phyloP scores from a whole-genome alignment of 2,888 invertebrate genomes.

The Rugalucina vietnamica region DNA sequence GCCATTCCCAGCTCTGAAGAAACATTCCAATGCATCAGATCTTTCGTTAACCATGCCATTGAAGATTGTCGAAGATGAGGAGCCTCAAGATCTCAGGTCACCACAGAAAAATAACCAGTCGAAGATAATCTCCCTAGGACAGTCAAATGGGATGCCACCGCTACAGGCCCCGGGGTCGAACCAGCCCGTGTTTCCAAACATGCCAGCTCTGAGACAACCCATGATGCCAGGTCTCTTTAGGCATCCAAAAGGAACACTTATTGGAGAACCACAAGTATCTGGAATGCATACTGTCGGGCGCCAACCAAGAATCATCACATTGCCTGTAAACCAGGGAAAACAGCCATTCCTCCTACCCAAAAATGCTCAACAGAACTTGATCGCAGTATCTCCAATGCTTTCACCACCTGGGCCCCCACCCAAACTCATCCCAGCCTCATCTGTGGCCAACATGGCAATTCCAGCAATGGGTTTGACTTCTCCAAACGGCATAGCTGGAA shows the following conservation, averaged over 20 bases:
- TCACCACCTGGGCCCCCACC: not conserved
- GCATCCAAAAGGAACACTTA: not conserved
- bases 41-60: not conserved
- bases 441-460: not conserved
- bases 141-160: not conserved
- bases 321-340: not conserved
- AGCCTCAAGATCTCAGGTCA: conserved; percentile 47
- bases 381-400: not conserved
- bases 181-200: not conserved
- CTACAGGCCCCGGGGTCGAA: not conserved
- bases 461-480: not conserved
- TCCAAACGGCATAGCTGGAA: not conserved
- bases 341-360: not conserved
- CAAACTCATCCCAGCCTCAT: not conserved
- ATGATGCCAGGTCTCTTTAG: not conserved
- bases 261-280: not conserved
- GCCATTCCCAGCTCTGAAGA: not conserved
- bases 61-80: conserved; percentile 33
- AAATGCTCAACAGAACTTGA: not conserved
- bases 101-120: conserved; percentile 20
- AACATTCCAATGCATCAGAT: not conserved
- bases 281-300: not conserved
- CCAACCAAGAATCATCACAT: not conserved
- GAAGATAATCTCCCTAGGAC: conserved; percentile 20
- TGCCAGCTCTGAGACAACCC: not conserved